These are phyloP conservation scores for Aeoliscus strigatus DNA, from an alignment of 2,797 vertebrate genomes.

Conservation along the genomic window DNA sequence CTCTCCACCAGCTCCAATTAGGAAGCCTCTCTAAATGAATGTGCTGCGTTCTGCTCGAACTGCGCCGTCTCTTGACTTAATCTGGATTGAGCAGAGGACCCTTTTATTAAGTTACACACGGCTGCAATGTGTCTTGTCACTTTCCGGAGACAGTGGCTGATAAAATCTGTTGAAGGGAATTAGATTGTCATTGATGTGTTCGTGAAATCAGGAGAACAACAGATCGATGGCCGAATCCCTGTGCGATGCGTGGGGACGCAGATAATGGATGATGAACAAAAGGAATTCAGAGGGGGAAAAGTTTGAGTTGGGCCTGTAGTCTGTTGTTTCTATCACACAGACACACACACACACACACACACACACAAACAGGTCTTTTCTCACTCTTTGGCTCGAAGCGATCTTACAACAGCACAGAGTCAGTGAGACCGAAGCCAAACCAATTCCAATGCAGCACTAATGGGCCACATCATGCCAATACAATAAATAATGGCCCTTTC, in stretches of 20 bases:
- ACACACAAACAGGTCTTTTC: conserved; percentile 52
- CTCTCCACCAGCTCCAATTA: conserved; percentile 63
- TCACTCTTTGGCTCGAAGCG: conserved; percentile 74
- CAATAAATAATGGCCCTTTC: conserved; percentile 83
- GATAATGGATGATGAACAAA: conserved; percentile 46
- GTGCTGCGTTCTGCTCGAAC: conserved; percentile 54
- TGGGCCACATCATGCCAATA: conserved; percentile 85
- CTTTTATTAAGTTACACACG: conserved; percentile 74
- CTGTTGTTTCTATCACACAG: not conserved
- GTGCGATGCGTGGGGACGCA: conserved; percentile 51
- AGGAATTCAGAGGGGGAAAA: conserved; percentile 49
- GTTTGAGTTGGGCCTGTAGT: conserved; percentile 38
- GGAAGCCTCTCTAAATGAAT: conserved; percentile 64
- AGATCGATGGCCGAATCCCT: conserved; percentile 76
- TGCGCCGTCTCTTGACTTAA: conserved; percentile 67
- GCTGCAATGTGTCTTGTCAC: conserved; percentile 82
- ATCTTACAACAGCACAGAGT: conserved; percentile 66
- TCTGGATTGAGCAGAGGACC: conserved; percentile 73
- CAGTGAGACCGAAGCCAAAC: conserved; percentile 68
- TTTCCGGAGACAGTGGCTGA: conserved; percentile 74
- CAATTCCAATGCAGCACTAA: conserved; percentile 85
- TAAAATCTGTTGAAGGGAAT: conserved; percentile 76
- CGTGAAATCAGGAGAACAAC: conserved; percentile 72
- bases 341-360: conserved; percentile 17
- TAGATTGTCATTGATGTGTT: conserved; percentile 83